A percentile compares a stretch with the other conserved stretches of the same genome.
These are phyloP conservation scores for Brotula barbata DNA, from an alignment of 2,797 vertebrate genomes.

Conservation along the genomic window DNA sequence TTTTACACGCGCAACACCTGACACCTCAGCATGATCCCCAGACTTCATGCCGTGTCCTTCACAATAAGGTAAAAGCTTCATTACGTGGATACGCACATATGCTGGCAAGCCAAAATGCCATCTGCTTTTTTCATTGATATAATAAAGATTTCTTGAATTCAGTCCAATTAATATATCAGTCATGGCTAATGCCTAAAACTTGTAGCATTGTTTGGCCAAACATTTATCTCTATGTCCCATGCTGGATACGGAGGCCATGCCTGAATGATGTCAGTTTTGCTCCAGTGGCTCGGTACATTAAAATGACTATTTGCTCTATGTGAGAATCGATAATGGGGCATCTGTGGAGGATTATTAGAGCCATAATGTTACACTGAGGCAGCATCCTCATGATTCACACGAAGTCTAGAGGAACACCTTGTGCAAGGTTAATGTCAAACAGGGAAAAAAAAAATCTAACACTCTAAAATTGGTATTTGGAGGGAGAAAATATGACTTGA, in stretches of 20 bases:
- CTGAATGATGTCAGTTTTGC: constrained; percentile 71
- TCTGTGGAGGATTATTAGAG: constrained; percentile 72
- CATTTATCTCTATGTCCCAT: constrained; percentile 67
- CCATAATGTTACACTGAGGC: constrained; percentile 69
- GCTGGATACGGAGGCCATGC: constrained; percentile 42
- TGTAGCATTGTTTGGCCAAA: constrained; percentile 56
- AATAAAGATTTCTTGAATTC: constrained; percentile 44
- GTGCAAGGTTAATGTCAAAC: constrained; percentile 68
- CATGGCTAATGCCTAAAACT: constrained; percentile 38
- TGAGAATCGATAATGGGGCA: constrained; percentile 74
- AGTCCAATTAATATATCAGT: constrained; percentile 56
- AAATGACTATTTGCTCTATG: constrained; percentile 65
- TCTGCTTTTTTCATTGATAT: constrained; percentile 33
- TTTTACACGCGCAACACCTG: constrained; percentile 50
- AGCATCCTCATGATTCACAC: constrained; percentile 64
- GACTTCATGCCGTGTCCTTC: constrained; percentile 24
- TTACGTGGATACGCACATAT: constrained; percentile 10
- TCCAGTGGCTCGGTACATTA: constrained; percentile 70
- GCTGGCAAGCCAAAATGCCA: background rate
- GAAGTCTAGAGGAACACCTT: constrained; percentile 62
- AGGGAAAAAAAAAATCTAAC: constrained; percentile 27
- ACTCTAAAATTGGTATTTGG: constrained; percentile 27
- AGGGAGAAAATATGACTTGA: constrained; percentile 22
- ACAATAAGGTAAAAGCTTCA: constrained; percentile 29
- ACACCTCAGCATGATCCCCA: constrained; percentile 51